phyloP scores from a whole-genome alignment of 2,888 invertebrate genomes.

The Euphydryas editha region DNA sequence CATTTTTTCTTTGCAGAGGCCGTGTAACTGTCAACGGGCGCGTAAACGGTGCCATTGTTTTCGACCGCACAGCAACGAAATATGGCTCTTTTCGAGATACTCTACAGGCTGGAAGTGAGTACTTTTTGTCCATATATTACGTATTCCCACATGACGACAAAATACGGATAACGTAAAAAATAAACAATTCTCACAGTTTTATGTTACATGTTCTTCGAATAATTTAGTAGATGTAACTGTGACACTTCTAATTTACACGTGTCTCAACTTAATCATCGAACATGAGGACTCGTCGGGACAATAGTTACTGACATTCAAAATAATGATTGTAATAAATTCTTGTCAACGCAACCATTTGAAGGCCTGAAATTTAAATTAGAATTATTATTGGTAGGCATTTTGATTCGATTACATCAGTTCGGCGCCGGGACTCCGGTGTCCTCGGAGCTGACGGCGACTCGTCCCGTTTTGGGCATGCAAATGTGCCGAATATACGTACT shows the following conservation, averaged over 20 bases:
- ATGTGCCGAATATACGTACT: constrained; percentile 70
- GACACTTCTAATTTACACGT: constrained; percentile 57
- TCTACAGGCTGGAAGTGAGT: constrained; percentile 96
- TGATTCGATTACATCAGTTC: constrained; percentile 72
- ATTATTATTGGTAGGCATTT: constrained; percentile 60
- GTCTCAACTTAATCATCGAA: constrained; percentile 57
- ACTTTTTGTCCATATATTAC: constrained; percentile 48
- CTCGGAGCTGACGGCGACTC: constrained; percentile 54
- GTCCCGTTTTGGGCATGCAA: constrained; percentile 74
- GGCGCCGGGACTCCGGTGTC: constrained; percentile 59
- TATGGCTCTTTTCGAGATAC: constrained; percentile 98
- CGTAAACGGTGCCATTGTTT: constrained; percentile 96
- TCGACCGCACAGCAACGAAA: constrained; percentile 95
- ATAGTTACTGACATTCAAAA: constrained; percentile 48
- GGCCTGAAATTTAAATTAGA: constrained; percentile 71
- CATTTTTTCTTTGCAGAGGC: constrained; percentile 86
- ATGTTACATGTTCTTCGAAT: constrained; percentile 44
- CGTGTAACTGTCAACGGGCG: constrained; percentile 95
- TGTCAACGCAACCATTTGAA: constrained; percentile 63
- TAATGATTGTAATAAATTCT: constrained; percentile 57
- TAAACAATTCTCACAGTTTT: constrained; percentile 57
- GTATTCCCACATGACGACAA: constrained; percentile 36
- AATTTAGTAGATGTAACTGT: constrained; percentile 54
- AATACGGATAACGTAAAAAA: constrained; percentile 46
- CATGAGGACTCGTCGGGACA: constrained; percentile 52